Conservation (phyloP, 2,113 vertebrate species). For the Pollachius pollachius region DNA sequence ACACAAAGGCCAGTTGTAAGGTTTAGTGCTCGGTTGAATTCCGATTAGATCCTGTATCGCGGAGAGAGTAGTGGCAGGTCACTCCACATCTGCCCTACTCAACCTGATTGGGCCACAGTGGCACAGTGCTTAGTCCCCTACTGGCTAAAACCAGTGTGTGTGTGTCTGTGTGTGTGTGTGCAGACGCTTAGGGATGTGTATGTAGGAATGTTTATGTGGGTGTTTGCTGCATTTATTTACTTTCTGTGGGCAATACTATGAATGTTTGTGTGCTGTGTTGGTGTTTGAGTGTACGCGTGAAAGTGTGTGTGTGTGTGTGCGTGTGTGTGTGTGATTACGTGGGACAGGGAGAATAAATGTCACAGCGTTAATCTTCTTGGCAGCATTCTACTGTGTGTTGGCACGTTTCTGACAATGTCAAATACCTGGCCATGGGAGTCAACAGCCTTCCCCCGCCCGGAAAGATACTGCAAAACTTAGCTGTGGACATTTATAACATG, state of each 20-base stretch:
- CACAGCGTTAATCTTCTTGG: conserved; percentile 69
- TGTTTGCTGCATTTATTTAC: conserved; percentile 15
- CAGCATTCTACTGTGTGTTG: conserved; percentile 60
- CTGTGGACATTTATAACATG: conserved; percentile 13
- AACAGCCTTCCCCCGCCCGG: conserved; percentile 24
- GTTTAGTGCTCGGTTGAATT: conserved; percentile 41
- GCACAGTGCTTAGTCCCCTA: conserved; percentile 40
- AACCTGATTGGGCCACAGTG: conserved; percentile 53
- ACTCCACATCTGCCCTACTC: conserved; percentile 59
- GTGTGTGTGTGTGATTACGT: conserved; percentile 2
- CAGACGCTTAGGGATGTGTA: not conserved
- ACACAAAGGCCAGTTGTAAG: conserved; percentile 32
- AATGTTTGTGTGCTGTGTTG: not conserved
- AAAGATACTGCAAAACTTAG: conserved; percentile 2
- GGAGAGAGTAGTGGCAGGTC: conserved; percentile 47
- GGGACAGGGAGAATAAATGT: conserved; percentile 36
- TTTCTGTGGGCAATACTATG: not conserved
- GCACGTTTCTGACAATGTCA: conserved; percentile 64
- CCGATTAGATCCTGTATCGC: conserved; percentile 47
- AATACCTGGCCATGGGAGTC: conserved; percentile 65
- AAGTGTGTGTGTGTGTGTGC: conserved; percentile 4
- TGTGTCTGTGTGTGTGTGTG: conserved; percentile 17
- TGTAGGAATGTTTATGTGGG: conserved; percentile 8
- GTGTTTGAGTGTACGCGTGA: conserved; percentile 10
- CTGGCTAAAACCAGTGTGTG: conserved; percentile 49